A percentile compares a stretch with the other conserved stretches of the same genome.
phyloP scores from a whole-genome alignment of 1,140 invertebrate species.

The Hirudo medicinalis region DNA sequence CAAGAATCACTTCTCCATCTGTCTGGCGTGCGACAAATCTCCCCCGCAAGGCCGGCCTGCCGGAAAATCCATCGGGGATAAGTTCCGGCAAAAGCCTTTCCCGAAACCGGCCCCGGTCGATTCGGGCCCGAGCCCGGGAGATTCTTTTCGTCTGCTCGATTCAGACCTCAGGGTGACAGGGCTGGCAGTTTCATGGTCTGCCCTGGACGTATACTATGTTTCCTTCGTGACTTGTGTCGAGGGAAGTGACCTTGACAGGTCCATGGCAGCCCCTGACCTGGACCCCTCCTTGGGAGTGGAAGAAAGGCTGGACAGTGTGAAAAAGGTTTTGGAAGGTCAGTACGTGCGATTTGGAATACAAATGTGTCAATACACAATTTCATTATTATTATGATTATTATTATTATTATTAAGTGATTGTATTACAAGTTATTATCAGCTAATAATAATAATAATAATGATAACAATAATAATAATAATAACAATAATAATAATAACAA shows the following conservation, averaged over 20 bases:
- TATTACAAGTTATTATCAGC: no score
- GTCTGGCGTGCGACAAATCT: conserved; percentile 36
- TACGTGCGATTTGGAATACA: no score
- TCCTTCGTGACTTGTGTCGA: conserved; percentile 26
- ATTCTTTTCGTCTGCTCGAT: no score
- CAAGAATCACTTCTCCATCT: conserved; percentile 32
- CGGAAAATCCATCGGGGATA: background rate
- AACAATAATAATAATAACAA: no score
- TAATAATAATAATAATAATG: no score
- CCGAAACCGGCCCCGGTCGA: no score
- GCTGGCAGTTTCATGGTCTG: conserved; percentile 38
- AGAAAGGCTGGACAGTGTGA: conserved; percentile 27
- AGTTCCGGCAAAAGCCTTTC: background rate
- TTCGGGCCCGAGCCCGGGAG: no score
- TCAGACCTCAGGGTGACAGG: conserved; percentile 31
- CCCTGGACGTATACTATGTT: conserved; percentile 38
- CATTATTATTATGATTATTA: no score
- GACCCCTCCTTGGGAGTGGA: conserved; percentile 28
- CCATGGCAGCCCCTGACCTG: conserved; percentile 30
- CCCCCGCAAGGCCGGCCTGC: conserved; percentile 15
- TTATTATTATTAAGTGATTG: no score
- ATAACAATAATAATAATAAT: no score
- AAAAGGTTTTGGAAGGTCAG: conserved; percentile 27
- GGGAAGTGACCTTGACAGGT: conserved; percentile 30
- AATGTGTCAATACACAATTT: no score